These are phyloP conservation scores for Drosophila lacicola DNA, from an alignment of 2,888 invertebrate species.

Conservation along the genomic window DNA sequence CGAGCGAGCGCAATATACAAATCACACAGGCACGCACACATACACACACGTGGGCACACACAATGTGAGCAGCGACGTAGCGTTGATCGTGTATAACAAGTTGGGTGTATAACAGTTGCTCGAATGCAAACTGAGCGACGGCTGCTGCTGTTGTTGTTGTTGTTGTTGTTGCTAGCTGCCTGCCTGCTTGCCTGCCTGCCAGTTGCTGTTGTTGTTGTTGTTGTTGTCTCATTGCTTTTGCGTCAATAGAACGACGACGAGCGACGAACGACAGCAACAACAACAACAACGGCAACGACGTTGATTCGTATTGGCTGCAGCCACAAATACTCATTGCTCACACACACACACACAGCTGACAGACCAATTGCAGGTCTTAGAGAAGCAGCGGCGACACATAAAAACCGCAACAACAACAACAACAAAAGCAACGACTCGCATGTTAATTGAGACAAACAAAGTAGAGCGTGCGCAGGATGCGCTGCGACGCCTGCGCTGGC, in stretches of 20 bases:
- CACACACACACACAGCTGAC: constrained; percentile 68
- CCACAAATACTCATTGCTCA: constrained; percentile 76
- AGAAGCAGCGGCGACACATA: constrained; percentile 42
- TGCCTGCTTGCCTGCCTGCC: constrained; percentile 6
- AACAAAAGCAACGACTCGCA: constrained; percentile 9
- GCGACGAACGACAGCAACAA: constrained; percentile 36
- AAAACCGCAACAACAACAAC: constrained; percentile 39
- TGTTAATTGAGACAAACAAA: constrained; percentile 63
- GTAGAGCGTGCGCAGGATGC: constrained; percentile 59
- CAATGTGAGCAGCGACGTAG: constrained; percentile 26
- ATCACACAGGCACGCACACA: constrained; percentile 46
- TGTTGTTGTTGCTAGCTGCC: constrained; percentile 9
- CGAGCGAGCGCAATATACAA: constrained; percentile 69
- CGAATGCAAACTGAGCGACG: constrained; percentile 60
- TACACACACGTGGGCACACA: constrained; percentile 6
- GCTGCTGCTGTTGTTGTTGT: constrained; percentile 22
- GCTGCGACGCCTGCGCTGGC: constrained; percentile 33
- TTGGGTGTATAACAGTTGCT: constrained; percentile 67
- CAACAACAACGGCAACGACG: constrained; percentile 40
- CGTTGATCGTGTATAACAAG: constrained; percentile 67
- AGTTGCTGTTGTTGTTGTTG: constrained; percentile 25
- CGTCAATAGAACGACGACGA: constrained; percentile 72
- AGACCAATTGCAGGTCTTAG: constrained; percentile 81
- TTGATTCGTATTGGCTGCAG: constrained; percentile 78
- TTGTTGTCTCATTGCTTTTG: constrained; percentile 70